Evolutionary conservation across 2,113 vertebrate species (phyloP), one percentile per base, ranked within the genome.

Genomic region (Marmota monax): DNA sequence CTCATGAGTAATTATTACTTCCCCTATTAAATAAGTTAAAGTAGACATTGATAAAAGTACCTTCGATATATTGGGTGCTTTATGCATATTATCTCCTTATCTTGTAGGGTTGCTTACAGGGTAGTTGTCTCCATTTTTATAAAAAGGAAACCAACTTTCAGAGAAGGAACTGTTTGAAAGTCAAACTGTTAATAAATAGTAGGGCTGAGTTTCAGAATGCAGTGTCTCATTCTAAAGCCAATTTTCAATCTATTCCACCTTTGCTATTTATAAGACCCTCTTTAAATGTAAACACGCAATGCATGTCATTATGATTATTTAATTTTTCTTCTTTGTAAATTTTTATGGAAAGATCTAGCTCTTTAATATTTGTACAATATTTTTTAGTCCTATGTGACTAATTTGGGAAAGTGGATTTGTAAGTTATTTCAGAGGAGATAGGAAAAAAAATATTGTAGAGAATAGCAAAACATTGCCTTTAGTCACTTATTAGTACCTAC

Each of bases 121-220:
- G 42, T 84, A 84, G 37, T 94, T 85, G 67, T 80, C 82, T 96
- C 67, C 80, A 22, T 93, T 95, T 94, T 88, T 87, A 84, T 86
- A 84, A 45, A 61, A 79, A 87, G 92, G 86, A 94, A 93, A 96
- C 69, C 65, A 80, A 37, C 77, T 94, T 95, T 93, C 90, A 95
- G 90, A 96, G 82, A 96, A 96, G 88, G 51, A 93, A 80, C 93
- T 91, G 91, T 89, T 85, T 12, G 61, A 88, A 94, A 51, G 67
- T 92, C 76, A 90, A 77, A 58, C 16, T 77, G 34, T 85, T 94
- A 84, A n/a, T 92, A 92, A 93, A 84, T 89, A 95, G 10, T 88
- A 87, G 87, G 80, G 77, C 61, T 56, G 69, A 95, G 32, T 83
- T 97, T 95, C 14, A 77, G 73, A 92, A 90, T n/a, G 6, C 8